Percentiles rank a stretch among this genome's conserved stretches.
These are phyloP conservation scores for Indri indri DNA, from an alignment of 2,113 vertebrate species.

Conservation along the genomic window DNA sequence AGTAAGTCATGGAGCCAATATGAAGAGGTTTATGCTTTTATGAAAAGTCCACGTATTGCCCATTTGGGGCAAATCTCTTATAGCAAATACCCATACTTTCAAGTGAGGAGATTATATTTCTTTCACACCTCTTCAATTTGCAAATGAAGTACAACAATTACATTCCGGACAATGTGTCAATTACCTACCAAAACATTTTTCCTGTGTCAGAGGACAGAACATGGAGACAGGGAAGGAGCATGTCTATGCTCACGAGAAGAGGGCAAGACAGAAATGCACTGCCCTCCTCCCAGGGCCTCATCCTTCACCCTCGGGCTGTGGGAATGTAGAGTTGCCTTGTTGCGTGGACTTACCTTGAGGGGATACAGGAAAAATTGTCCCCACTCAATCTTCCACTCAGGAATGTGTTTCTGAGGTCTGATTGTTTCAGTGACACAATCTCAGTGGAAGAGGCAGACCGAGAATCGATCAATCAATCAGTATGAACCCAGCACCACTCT, in stretches of 20 bases:
- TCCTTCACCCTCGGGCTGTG: background rate
- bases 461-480: background rate
- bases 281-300: background rate
- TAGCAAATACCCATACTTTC: background rate
- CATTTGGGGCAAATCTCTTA: background rate
- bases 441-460: background rate
- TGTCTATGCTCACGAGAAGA: background rate
- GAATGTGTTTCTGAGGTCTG: background rate
- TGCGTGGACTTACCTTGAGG: background rate
- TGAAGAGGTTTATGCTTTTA: background rate
- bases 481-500: background rate
- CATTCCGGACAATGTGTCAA: background rate
- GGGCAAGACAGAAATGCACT: background rate
- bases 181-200: slow-evolving; percentile 11
- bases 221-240: background rate
- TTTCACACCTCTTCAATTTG: slow-evolving; percentile 15
- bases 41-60: background rate
- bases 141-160: background rate
- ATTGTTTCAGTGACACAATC: background rate
- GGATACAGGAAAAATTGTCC: background rate
- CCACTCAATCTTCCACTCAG: background rate
- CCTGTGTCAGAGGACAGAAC: background rate
- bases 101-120: background rate
- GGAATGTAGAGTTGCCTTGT: background rate
- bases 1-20: background rate